phyloP scores from a whole-genome alignment of 1,140 invertebrate species.

The Zaprionus camerounensis region DNA sequence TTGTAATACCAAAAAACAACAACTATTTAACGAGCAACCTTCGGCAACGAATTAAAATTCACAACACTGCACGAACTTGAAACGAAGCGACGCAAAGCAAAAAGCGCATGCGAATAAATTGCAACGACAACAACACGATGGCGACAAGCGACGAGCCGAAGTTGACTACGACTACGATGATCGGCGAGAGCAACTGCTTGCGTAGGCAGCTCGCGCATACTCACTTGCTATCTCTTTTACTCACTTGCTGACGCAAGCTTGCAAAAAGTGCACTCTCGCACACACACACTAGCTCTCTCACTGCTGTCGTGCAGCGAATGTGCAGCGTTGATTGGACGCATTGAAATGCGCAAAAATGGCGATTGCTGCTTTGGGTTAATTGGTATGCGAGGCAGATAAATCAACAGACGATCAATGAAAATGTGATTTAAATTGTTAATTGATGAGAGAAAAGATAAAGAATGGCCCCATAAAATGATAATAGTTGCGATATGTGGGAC shows the following conservation, averaged over 20 bases:
- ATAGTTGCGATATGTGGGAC: conserved; percentile 15
- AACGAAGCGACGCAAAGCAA: conserved; percentile 35
- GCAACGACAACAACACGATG: conserved; percentile 36
- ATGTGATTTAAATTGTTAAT: conserved; percentile 43
- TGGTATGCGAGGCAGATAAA: conserved; percentile 29
- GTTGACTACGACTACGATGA: conserved; percentile 11
- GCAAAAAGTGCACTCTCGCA: conserved; percentile 28
- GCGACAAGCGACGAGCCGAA: conserved; percentile 21
- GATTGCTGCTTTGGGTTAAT: conserved; percentile 22
- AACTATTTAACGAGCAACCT: conserved; percentile 31
- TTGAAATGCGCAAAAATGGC: conserved; percentile 50
- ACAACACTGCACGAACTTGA: conserved; percentile 62
- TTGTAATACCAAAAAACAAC: conserved; percentile 16
- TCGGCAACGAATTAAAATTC: conserved; percentile 76
- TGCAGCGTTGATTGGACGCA: conserved; percentile 43
- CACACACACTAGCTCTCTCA: not conserved
- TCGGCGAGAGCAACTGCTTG: not conserved
- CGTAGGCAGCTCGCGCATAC: not conserved
- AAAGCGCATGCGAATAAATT: conserved; percentile 68
- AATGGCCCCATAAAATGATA: conserved; percentile 17
- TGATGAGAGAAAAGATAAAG: conserved; percentile 20
- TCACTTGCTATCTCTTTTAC: not conserved
- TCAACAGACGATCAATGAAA: conserved; percentile 1
- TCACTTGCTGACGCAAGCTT: not conserved
- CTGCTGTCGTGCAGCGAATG: conserved; percentile 11